A percentile compares a stretch with the other conserved stretches of the same genome.
Conservation (phyloP, 2,888 invertebrate genomes). For the Rotaria socialis region DNA sequence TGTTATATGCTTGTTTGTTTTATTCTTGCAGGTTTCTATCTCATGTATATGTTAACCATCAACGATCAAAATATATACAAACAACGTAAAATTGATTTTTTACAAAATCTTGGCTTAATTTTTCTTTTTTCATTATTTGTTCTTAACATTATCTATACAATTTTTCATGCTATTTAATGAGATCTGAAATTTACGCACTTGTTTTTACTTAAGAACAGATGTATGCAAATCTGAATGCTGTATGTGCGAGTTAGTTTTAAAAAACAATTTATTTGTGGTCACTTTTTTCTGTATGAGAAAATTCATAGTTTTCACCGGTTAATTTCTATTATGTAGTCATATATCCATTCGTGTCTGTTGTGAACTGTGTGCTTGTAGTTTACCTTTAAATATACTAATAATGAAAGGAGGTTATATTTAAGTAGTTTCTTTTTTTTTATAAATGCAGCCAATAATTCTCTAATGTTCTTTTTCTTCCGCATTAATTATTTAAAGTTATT, state of each 20-base stretch:
- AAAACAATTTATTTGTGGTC: neutral
- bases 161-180: constrained; percentile 14
- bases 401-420: neutral
- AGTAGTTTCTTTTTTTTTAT: too few species aligned
- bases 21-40: constrained; percentile 20
- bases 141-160: neutral
- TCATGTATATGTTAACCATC: constrained; percentile 22
- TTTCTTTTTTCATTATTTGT: constrained; percentile 14
- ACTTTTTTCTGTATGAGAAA: neutral
- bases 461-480: too few species aligned
- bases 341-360: neutral
- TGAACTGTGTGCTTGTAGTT: neutral
- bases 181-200: neutral
- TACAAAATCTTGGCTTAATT: constrained; percentile 20
- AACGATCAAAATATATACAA: neutral
- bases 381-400: neutral
- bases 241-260: neutral
- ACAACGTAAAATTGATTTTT: constrained; percentile 22
- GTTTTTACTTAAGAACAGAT: neutral
- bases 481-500: neutral
- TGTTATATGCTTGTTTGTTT: neutral
- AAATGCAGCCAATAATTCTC: too few species aligned
- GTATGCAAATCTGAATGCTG: neutral
- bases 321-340: neutral
- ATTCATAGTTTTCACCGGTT: neutral